Conservation (phyloP, 1,140 invertebrate species). For the Drosophila murphyi region DNA sequence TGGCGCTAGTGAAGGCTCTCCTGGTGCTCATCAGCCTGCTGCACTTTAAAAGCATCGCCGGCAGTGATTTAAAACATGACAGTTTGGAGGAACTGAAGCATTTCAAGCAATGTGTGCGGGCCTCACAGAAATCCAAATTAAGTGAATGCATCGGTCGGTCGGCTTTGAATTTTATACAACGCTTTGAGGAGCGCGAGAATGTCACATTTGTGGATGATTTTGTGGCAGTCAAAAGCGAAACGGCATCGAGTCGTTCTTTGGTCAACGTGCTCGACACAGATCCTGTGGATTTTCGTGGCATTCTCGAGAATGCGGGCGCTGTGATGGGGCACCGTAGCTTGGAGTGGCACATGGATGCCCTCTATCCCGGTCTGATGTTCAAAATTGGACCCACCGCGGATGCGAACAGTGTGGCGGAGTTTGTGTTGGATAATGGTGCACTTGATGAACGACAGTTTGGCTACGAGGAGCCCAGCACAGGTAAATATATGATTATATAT, state of each 20-base stretch:
- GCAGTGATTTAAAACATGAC: conserved; percentile 42
- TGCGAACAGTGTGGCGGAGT: conserved; percentile 89
- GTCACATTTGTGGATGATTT: conserved; percentile 88
- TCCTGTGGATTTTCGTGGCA: conserved; percentile 88
- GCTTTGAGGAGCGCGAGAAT: conserved; percentile 87
- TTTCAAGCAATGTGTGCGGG: conserved; percentile 73
- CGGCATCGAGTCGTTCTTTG: conserved; percentile 84
- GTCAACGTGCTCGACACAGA: conserved; percentile 88
- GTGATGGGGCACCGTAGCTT: conserved; percentile 89
- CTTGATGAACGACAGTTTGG: conserved; percentile 78
- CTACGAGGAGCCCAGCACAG: conserved; percentile 85
- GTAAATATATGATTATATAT: conserved; percentile 53
- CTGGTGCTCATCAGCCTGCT: conserved; percentile 33
- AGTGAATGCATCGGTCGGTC: conserved; percentile 89
- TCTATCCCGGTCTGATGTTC: conserved; percentile 90
- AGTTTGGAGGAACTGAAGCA: conserved; percentile 50
- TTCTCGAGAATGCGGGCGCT: conserved; percentile 89
- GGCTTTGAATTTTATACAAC: conserved; percentile 87
- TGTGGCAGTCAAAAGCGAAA: conserved; percentile 86
- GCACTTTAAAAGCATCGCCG: conserved; percentile 11
- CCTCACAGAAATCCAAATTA: conserved; percentile 56
- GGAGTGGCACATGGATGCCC: conserved; percentile 88
- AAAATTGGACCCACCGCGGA: conserved; percentile 88
- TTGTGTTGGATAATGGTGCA: conserved; percentile 87
- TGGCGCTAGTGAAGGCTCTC: conserved; percentile 27